These are phyloP conservation scores for Hipparchia semele DNA, from an alignment of 2,888 invertebrate species.

Conservation along the genomic window DNA sequence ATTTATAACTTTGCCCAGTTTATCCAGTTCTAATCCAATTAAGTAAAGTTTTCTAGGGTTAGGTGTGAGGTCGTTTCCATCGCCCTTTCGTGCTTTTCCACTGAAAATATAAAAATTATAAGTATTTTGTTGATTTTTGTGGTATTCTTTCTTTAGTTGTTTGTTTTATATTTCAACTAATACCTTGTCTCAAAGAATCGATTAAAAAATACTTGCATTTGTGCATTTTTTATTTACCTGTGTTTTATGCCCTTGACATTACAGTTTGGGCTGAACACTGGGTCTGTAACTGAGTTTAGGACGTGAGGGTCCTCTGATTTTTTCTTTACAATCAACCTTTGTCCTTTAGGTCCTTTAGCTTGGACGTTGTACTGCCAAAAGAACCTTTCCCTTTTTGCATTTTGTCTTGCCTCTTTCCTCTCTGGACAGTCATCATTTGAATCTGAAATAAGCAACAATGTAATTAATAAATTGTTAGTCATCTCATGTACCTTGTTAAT, in stretches of 20 bases:
- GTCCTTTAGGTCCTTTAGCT: slow-evolving; percentile 98
- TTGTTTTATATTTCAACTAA: too few relatives aligned
- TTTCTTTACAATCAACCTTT: slow-evolving; percentile 91
- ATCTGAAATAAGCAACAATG: slow-evolving; percentile 65
- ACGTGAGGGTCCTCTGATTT: slow-evolving; percentile 96
- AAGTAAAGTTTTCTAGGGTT: slow-evolving; percentile 95
- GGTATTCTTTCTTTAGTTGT: too few relatives aligned
- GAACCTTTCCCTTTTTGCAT: slow-evolving; percentile 90
- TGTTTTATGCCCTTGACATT: slow-evolving; percentile 95
- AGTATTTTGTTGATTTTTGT: too few relatives aligned
- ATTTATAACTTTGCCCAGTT: slow-evolving; percentile 94
- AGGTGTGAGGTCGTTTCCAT: slow-evolving; percentile 98
- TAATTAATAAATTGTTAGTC: neutral
- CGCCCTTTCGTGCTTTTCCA: slow-evolving; percentile 97
- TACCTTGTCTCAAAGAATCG: too few relatives aligned
- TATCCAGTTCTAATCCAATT: slow-evolving; percentile 96
- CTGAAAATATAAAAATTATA: slow-evolving; percentile 58
- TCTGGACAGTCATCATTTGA: slow-evolving; percentile 86
- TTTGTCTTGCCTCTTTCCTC: slow-evolving; percentile 66
- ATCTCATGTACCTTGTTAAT: neutral
- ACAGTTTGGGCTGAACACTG: slow-evolving; percentile 97
- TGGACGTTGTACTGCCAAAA: slow-evolving; percentile 99
- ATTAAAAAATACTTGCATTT: too few relatives aligned
- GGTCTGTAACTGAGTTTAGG: slow-evolving; percentile 95
- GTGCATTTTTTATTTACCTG: slow-evolving; percentile 79